phyloP scores from a whole-genome alignment of 2,113 vertebrate species.

The Tachuris rubrigastra region DNA sequence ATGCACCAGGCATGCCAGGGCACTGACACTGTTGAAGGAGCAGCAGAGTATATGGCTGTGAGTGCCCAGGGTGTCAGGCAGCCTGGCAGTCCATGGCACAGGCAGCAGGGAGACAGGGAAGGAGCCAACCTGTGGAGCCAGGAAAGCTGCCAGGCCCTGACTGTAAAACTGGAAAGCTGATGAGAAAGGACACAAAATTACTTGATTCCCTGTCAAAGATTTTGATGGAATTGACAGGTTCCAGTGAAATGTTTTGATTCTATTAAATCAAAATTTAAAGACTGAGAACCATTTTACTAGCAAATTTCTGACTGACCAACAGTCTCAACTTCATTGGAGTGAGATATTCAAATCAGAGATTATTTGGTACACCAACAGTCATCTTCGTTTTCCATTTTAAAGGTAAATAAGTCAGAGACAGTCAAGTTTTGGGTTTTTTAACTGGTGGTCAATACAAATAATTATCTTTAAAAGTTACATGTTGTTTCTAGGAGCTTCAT shows the following conservation, averaged over 20 bases:
- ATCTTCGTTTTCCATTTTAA: neutral
- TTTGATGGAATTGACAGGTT: neutral
- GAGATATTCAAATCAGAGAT: neutral
- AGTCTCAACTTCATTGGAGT: neutral
- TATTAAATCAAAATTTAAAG: neutral
- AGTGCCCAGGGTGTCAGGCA: neutral
- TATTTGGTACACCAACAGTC: neutral
- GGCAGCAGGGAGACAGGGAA: neutral
- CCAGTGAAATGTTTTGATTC: neutral
- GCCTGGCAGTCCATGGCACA: fast-evolving
- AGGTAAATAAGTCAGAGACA: neutral
- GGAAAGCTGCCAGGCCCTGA: neutral
- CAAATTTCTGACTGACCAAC: neutral
- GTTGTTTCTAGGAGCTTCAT: neutral
- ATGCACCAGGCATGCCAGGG: neutral
- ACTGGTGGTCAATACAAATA: neutral
- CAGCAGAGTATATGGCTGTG: neutral
- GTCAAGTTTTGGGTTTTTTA: neutral
- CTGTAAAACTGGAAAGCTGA: neutral
- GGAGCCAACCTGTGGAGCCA: neutral
- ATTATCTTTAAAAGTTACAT: neutral
- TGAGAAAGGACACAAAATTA: neutral
- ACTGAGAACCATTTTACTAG: neutral
- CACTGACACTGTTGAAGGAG: neutral
- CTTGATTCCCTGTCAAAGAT: neutral